phyloP scores from a whole-genome alignment of 2,888 invertebrate genomes.

The Tetragonula carbonaria region DNA sequence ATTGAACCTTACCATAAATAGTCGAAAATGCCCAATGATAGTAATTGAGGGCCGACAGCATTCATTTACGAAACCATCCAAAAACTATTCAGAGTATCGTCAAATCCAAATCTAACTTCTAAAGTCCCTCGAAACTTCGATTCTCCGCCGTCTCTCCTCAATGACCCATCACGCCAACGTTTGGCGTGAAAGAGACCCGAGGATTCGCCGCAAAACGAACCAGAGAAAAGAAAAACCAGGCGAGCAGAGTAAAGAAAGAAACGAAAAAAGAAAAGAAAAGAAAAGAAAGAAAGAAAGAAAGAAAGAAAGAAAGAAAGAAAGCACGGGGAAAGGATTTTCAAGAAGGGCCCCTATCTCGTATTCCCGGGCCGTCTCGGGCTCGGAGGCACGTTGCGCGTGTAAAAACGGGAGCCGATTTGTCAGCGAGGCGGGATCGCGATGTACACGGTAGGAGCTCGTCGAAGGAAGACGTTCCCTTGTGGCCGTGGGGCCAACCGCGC shows the following conservation, averaged over 20 bases:
- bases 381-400: slow-evolving; percentile 39
- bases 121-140: background rate
- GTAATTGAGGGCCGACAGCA: background rate
- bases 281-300: too few relatives aligned
- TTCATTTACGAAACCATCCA: background rate
- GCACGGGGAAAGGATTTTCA: slow-evolving; percentile 32
- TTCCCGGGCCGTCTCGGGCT: slow-evolving; percentile 7
- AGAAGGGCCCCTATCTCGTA: slow-evolving; percentile 35
- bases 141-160: background rate
- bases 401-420: slow-evolving; percentile 69
- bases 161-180: background rate
- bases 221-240: background rate
- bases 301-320: background rate
- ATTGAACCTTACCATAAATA: background rate
- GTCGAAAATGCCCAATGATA: background rate
- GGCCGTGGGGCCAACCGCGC: slow-evolving; percentile 19
- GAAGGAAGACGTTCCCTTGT: slow-evolving; percentile 66
- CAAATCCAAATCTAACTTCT: background rate
- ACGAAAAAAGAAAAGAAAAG: too few relatives aligned
- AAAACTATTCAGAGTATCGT: background rate
- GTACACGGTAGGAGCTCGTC: slow-evolving; percentile 62
- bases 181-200: slow-evolving; percentile 6
- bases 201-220: background rate
- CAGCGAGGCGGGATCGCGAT: slow-evolving; percentile 66
- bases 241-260: too few relatives aligned